Evolutionary conservation across 1,140 invertebrate species (phyloP).

Genomic region (Drosophila ercepeae): DNA sequence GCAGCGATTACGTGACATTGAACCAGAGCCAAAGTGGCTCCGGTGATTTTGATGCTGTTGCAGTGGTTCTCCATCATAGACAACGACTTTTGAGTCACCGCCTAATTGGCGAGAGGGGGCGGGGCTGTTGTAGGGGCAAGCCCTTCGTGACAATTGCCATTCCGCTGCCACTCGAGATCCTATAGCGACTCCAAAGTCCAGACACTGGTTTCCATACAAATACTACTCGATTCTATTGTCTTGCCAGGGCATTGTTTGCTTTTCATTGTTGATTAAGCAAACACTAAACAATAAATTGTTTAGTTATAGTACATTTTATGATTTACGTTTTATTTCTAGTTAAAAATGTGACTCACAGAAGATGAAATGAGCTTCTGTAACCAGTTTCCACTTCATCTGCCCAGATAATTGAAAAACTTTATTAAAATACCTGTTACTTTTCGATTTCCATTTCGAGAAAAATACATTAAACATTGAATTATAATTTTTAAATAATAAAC

Average conservation of each 20-base stretch:
- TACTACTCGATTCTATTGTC: conserved; percentile 24
- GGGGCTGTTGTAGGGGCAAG: conserved; percentile 5
- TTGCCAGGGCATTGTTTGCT: conserved; percentile 14
- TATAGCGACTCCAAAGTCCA: not conserved
- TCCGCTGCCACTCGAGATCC: too few relatives aligned
- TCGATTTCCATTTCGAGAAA: not conserved
- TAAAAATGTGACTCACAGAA: conserved; percentile 9
- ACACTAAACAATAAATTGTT: conserved; percentile 14
- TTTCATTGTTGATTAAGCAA: conserved; percentile 34
- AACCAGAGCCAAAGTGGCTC: conserved; percentile 64
- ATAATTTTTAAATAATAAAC: too few relatives aligned
- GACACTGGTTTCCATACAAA: not conserved
- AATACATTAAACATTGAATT: not conserved
- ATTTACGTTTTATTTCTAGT: conserved; percentile 11
- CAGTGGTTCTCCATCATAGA: conserved; percentile 63
- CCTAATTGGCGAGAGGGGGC: not conserved
- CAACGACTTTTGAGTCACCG: conserved; percentile 32
- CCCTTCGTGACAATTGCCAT: conserved; percentile 65
- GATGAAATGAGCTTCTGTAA: not conserved
- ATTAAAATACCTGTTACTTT: not conserved
- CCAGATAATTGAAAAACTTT: not conserved
- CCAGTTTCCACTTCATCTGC: not conserved
- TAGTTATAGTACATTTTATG: conserved; percentile 1
- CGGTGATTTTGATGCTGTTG: conserved; percentile 25
- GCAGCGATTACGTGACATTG: conserved; percentile 78